These are phyloP conservation scores for Galemys pyrenaicus DNA, from an alignment of 2,113 vertebrate genomes.

Conservation along the genomic window DNA sequence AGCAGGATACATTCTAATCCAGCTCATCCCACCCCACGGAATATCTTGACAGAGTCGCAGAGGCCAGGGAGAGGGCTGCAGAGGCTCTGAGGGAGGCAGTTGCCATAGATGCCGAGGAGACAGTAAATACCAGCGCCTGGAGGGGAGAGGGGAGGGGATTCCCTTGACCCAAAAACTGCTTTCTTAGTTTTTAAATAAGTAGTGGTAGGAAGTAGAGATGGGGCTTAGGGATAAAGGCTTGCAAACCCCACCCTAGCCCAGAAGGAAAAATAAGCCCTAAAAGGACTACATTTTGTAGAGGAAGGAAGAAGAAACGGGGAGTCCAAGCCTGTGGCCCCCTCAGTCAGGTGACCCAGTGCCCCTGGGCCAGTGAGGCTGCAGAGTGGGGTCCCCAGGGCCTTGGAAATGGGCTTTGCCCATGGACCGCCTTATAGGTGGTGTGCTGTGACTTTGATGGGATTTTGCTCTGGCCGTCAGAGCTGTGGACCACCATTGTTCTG, in stretches of 20 bases:
- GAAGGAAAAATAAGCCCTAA: background rate
- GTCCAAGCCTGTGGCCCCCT: rapidly evolving
- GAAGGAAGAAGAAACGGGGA: background rate
- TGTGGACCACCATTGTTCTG: background rate
- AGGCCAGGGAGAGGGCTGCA: background rate
- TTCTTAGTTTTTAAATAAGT: background rate
- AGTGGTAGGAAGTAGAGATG: background rate
- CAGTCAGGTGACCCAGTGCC: no score
- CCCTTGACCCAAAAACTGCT: rapidly evolving
- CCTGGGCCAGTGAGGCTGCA: background rate
- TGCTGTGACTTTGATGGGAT: background rate
- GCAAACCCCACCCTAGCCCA: background rate
- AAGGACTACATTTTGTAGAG: background rate
- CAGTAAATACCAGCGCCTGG: background rate
- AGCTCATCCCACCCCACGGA: background rate
- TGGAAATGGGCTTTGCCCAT: background rate
- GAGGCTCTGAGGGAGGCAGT: background rate
- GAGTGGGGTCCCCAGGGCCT: background rate
- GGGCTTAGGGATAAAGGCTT: background rate
- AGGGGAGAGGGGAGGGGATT: background rate
- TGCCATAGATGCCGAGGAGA: background rate
- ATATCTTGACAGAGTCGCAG: background rate
- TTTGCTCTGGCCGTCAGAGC: background rate
- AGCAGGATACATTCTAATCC: background rate
- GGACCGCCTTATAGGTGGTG: background rate